Percentiles rank a stretch among this genome's conserved stretches.
These are phyloP conservation scores for Rhyacichthys aspro DNA, from an alignment of 2,797 vertebrate species.

Conservation along the genomic window DNA sequence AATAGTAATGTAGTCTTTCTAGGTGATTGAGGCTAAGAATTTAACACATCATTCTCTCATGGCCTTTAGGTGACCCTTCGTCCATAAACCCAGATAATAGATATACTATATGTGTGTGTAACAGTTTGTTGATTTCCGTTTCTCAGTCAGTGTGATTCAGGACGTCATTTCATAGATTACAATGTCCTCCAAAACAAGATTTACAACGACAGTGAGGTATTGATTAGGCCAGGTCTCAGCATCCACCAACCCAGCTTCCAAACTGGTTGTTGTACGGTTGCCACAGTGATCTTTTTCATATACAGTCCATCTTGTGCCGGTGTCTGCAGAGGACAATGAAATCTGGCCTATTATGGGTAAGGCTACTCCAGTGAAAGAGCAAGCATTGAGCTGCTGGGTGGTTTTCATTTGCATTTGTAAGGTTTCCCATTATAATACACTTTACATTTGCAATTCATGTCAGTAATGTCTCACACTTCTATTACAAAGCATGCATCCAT, in stretches of 20 bases:
- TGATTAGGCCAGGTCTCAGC: conserved; percentile 60
- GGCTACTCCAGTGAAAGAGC: conserved; percentile 57
- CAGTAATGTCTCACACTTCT: conserved; percentile 20
- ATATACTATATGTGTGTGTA: not conserved
- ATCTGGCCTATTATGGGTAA: conserved; percentile 62
- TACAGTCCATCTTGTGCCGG: conserved; percentile 64
- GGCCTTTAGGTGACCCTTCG: conserved; percentile 27
- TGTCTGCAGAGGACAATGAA: conserved; percentile 66
- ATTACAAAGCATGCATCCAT: conserved; percentile 29
- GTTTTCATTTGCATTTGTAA: conserved; percentile 68
- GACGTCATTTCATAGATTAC: conserved; percentile 37
- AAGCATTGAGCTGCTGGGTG: conserved; percentile 38
- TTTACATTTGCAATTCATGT: conserved; percentile 59
- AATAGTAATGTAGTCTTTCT: not conserved
- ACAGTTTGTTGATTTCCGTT: not conserved
- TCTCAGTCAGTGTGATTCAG: conserved; percentile 23
- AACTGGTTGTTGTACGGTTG: conserved; percentile 69
- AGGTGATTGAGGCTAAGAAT: no score
- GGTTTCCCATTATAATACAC: conserved; percentile 37
- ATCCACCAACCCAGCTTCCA: conserved; percentile 54
- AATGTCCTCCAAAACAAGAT: conserved; percentile 33
- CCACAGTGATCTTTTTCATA: conserved; percentile 76
- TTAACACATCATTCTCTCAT: not conserved
- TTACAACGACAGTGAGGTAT: conserved; percentile 45
- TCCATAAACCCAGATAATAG: conserved; percentile 40